Evolutionary conservation across 2,888 invertebrate genomes (phyloP).

Genomic region (Podotricha telesiphe): DNA sequence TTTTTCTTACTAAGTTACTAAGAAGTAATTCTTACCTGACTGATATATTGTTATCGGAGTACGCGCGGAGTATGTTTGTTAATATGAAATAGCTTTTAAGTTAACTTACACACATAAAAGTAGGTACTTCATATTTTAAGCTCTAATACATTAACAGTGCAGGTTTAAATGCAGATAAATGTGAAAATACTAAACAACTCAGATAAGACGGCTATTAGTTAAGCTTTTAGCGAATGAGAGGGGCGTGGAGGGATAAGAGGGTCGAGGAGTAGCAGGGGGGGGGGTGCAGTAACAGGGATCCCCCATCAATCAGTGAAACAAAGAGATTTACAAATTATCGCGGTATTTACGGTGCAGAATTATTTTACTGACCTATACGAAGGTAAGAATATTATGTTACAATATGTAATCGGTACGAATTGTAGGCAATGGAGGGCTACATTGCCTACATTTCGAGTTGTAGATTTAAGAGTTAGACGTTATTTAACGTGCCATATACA

Average conservation of each 20-base stretch:
- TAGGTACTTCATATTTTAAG: slow-evolving; percentile 8
- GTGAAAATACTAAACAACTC: slow-evolving; percentile 26
- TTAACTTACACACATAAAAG: too few relatives aligned
- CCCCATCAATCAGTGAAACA: slow-evolving; percentile 24
- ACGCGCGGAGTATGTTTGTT: too few relatives aligned
- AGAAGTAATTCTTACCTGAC: too few relatives aligned
- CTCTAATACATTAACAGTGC: slow-evolving; percentile 11
- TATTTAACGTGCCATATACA: too few relatives aligned
- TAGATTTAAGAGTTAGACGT: too few relatives aligned
- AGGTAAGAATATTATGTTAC: slow-evolving; percentile 2
- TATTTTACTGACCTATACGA: not conserved
- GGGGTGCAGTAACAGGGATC: not conserved
- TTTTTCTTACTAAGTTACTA: too few relatives aligned
- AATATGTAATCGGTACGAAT: not conserved
- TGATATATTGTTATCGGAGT: too few relatives aligned
- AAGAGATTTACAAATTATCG: slow-evolving; percentile 34
- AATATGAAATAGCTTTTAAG: too few relatives aligned
- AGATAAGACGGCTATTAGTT: slow-evolving; percentile 34
- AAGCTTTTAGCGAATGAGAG: slow-evolving; percentile 30
- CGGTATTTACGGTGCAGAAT: slow-evolving; percentile 20
- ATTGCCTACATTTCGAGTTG: too few relatives aligned
- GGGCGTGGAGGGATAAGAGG: not conserved
- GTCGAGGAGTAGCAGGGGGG: not conserved
- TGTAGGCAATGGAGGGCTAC: too few relatives aligned
- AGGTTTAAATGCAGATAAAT: slow-evolving; percentile 24